Percentiles rank a stretch among this genome's conserved stretches.
Conservation (phyloP, 2,888 invertebrate species). For the Ectemnius continuus region DNA sequence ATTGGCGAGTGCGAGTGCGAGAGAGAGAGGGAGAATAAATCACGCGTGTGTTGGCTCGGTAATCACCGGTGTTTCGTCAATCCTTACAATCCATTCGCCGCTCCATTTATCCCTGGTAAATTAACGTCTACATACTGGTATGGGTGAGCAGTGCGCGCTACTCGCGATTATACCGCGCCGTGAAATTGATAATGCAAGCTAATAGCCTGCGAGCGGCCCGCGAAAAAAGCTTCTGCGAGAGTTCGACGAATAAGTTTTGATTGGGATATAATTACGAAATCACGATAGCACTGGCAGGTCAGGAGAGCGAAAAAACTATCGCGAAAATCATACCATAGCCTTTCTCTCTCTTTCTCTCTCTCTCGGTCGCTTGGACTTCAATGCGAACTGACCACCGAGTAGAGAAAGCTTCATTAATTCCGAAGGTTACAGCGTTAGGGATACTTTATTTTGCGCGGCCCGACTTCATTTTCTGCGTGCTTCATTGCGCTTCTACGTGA, state of each 20-base stretch:
- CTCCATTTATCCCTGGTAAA: conserved; percentile 56
- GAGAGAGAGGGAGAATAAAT: conserved; percentile 42
- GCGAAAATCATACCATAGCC: too few species aligned
- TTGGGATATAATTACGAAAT: conserved; percentile 47
- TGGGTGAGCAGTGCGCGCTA: conserved; percentile 37
- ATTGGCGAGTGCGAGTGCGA: not conserved
- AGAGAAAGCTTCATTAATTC: not conserved
- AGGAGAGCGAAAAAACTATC: too few species aligned
- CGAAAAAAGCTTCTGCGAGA: conserved; percentile 34
- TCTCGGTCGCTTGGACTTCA: not conserved
- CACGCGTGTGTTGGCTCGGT: conserved; percentile 44
- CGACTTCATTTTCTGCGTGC: not conserved
- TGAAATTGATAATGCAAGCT: conserved; percentile 56
- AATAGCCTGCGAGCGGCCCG: conserved; percentile 40
- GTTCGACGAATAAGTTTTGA: conserved; percentile 40
- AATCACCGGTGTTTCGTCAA: conserved; percentile 54
- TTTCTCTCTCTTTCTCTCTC: too few species aligned
- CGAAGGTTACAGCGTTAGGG: not conserved
- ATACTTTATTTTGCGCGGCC: not conserved
- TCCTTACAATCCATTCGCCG: conserved; percentile 53
- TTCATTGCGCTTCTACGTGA: not conserved
- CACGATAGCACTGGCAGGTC: conserved; percentile 19
- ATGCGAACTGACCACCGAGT: not conserved
- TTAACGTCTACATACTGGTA: conserved; percentile 42
- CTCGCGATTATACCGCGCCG: conserved; percentile 54